Base-by-base conservation (phyloP, 1,140 invertebrate species). In the Drosophila pachea region DNA sequence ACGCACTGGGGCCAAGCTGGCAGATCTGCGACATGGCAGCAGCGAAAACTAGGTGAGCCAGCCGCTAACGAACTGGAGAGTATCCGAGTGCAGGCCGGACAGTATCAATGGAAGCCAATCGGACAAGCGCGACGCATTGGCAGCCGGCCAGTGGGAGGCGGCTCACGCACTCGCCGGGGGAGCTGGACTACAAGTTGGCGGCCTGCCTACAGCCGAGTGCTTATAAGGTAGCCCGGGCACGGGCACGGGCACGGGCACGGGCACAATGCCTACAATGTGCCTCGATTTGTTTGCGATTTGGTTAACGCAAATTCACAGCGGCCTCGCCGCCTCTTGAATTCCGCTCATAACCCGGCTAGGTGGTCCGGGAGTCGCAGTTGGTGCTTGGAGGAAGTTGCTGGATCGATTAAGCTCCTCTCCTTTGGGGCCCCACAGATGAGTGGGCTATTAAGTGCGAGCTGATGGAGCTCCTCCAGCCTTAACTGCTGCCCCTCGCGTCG, bases 271-370 rank as follows among this genome's bases (percentile, higher is more conserved):
- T 53, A 65, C 78, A 83, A 78, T 73, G 74, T 61, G 64, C 64
- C 9, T 83, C 78, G 74, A 82, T 82, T 82, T 82, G 78, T 83
- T 83, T 73, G 78, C 68, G 65, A 84, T 83, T 84, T 78, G 73
- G 79, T 73, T 61, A 53, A 55, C 68, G 72, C 79, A 78, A 83
- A 84, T 83, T 83, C 66, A 75, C 60, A 55, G 68, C 71, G 69
- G 65, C 54, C 45, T n/a, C 33, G 47, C 22, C 52, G 45, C 49
- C 22, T 49, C 22, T 66, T 50, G 54, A 48, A 66, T 59, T 56
- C 63, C 29, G 29, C 43, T 64, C n/a, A 47, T 40, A 52, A 61
- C 67, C 68, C 53, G 40, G 33, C 61, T 73, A 47, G 75, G 78
- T 83, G 78, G 79, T 73, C 78, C 49, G 14, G 47, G 48, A 73